phyloP scores from a whole-genome alignment of 2,888 invertebrate species.

The Pimpla rufipes region DNA sequence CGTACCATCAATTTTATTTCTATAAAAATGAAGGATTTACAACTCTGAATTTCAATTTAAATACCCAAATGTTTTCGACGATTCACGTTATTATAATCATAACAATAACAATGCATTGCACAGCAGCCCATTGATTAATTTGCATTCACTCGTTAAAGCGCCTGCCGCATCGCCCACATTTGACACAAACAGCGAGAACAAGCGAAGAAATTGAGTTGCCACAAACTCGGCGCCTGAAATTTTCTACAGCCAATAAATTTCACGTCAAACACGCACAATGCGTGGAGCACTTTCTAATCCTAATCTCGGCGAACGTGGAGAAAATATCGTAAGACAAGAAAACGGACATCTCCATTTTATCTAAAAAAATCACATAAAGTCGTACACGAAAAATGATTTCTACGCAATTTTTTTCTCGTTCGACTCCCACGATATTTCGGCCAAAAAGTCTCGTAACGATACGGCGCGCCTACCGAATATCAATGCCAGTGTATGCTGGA shows the following conservation, averaged over 20 bases:
- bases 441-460: conserved; percentile 18
- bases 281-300: conserved; percentile 7
- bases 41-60: too few relatives aligned
- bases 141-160: conserved; percentile 4
- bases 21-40: too few relatives aligned
- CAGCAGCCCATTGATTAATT: conserved; percentile 35
- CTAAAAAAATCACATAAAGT: not conserved
- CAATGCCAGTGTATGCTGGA: conserved; percentile 67
- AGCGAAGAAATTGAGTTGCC: not conserved
- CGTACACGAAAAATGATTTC: not conserved
- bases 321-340: not conserved
- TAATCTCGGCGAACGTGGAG: not conserved
- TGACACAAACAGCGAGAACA: not conserved
- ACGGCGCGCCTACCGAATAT: conserved; percentile 71
- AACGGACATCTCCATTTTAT: not conserved
- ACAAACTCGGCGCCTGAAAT: not conserved
- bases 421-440: conserved; percentile 35
- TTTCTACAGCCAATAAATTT: not conserved
- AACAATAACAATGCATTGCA: not conserved
- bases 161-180: conserved; percentile 10
- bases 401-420: not conserved
- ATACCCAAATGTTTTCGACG: too few relatives aligned
- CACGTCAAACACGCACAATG: not conserved
- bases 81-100: too few relatives aligned
- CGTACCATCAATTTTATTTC: too few relatives aligned